These are phyloP conservation scores for Mythimna lalbum DNA, from an alignment of 2,888 invertebrate species.

Conservation along the genomic window DNA sequence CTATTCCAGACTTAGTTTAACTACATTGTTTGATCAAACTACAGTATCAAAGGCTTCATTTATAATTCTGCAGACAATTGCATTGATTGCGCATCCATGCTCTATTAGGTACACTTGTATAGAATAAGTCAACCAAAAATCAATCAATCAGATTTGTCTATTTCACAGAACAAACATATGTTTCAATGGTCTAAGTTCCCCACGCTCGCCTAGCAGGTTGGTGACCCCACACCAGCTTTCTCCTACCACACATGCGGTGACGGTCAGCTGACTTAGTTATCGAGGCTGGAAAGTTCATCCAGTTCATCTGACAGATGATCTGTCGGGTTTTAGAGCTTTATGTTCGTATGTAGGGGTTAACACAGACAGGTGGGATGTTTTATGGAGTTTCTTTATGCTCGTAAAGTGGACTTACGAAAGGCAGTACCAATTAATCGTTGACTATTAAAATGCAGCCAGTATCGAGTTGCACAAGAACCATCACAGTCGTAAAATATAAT, in stretches of 20 bases:
- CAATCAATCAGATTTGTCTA: neutral
- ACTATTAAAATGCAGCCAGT: slow-evolving; percentile 13
- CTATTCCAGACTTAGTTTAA: slow-evolving; percentile 25
- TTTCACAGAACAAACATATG: slow-evolving; percentile 2
- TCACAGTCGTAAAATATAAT: slow-evolving; percentile 22
- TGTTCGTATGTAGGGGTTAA: neutral
- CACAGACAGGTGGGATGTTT: neutral
- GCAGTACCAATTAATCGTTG: neutral
- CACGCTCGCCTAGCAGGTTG: slow-evolving; percentile 43
- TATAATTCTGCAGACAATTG: slow-evolving; percentile 14
- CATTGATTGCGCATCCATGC: slow-evolving; percentile 12
- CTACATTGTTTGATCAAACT: slow-evolving; percentile 17
- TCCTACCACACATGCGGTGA: slow-evolving; percentile 30
- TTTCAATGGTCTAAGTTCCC: slow-evolving; percentile 21
- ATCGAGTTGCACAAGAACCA: slow-evolving; percentile 17
- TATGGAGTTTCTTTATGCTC: neutral
- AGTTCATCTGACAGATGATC: slow-evolving; percentile 31
- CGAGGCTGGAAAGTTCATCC: slow-evolving; percentile 40
- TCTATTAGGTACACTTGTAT: neutral
- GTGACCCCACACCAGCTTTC: slow-evolving; percentile 50
- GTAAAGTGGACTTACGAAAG: slow-evolving; percentile 2
- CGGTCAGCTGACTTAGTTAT: slow-evolving; percentile 34
- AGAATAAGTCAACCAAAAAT: slow-evolving; percentile 4
- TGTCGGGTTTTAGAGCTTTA: slow-evolving; percentile 3
- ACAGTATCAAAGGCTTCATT: slow-evolving; percentile 17